These are phyloP conservation scores for Leptoclinus maculatus DNA, from an alignment of 2,797 vertebrate species.

Conservation along the genomic window DNA sequence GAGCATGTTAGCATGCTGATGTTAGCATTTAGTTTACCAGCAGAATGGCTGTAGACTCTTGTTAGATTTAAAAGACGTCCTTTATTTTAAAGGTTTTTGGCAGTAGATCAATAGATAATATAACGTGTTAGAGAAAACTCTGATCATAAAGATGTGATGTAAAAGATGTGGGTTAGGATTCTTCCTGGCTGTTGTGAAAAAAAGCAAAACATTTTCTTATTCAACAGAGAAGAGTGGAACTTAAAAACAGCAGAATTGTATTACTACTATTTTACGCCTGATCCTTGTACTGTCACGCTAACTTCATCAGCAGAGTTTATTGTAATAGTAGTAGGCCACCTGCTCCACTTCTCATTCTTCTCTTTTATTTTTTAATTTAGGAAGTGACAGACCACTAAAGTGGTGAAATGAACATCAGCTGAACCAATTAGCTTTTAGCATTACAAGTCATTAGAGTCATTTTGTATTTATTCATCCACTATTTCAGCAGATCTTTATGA, in stretches of 20 bases:
- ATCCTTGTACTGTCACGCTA: too few relatives aligned
- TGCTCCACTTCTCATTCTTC: neutral
- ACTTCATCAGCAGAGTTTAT: neutral
- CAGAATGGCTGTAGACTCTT: too few relatives aligned
- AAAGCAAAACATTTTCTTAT: too few relatives aligned
- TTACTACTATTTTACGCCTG: too few relatives aligned
- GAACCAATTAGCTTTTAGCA: conserved; percentile 7
- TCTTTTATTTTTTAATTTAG: too few relatives aligned
- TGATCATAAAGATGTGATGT: neutral
- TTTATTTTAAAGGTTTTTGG: too few relatives aligned
- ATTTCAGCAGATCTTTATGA: conserved; percentile 6
- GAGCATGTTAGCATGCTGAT: neutral
- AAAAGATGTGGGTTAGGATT: neutral
- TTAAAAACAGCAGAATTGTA: too few relatives aligned
- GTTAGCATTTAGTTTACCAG: too few relatives aligned
- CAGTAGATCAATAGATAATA: neutral
- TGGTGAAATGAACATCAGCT: too few relatives aligned
- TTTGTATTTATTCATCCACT: neutral
- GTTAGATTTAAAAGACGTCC: too few relatives aligned
- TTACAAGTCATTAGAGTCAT: conserved; percentile 7
- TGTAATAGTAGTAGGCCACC: neutral
- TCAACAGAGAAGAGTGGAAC: too few relatives aligned
- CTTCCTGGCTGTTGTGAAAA: neutral
- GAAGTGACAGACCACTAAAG: too few relatives aligned
- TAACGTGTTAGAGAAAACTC: neutral